Conservation (phyloP, 2,113 vertebrate species). For the Leucoraja erinaceus region DNA sequence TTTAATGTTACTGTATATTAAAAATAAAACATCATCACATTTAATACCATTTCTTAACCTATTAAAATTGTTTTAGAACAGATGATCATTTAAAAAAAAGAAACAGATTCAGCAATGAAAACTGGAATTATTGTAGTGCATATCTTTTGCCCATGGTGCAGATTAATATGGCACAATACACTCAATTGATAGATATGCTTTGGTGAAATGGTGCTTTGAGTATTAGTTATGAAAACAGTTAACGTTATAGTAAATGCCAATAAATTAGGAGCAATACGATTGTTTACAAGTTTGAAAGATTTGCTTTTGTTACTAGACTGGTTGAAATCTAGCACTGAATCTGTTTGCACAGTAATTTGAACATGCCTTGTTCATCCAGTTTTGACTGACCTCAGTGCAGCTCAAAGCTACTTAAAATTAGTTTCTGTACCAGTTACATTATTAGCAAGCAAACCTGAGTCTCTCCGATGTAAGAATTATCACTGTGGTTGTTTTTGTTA, state of each 20-base stretch:
- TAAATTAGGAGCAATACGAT: background rate
- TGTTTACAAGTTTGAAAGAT: background rate
- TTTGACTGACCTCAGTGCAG: background rate
- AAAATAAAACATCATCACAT: background rate
- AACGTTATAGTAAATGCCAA: background rate
- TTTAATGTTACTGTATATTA: background rate
- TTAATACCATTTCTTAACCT: background rate
- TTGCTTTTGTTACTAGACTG: background rate
- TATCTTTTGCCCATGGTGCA: background rate
- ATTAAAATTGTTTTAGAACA: background rate
- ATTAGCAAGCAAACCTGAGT: slow-evolving; percentile 24
- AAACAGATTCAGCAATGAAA: background rate
- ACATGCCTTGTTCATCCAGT: background rate
- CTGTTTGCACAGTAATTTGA: background rate
- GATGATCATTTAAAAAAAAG: background rate
- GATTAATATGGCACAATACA: background rate
- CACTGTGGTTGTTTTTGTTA: background rate
- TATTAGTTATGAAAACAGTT: background rate
- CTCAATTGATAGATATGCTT: background rate
- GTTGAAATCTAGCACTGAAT: background rate
- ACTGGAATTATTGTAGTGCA: background rate
- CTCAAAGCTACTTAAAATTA: slow-evolving; percentile 30
- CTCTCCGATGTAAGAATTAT: background rate
- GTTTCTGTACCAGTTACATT: background rate
- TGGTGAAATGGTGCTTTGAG: background rate